Base-by-base conservation (phyloP, 2,888 invertebrate genomes). In the Apeira syringaria region DNA sequence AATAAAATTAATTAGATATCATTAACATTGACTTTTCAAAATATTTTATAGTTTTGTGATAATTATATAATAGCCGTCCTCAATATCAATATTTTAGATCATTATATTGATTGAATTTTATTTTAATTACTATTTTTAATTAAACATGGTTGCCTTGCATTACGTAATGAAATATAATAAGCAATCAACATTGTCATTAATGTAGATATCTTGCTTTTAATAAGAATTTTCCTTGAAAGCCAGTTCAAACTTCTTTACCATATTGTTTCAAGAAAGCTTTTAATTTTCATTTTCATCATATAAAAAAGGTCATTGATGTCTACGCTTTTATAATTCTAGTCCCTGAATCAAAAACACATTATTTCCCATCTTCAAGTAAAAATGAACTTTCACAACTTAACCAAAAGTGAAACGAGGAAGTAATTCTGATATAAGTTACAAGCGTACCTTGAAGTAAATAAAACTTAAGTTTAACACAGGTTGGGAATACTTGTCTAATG, bases 71-170 rank as follows among this genome's bases (percentile, higher is more conserved):
- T 70, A 62, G 74, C 75, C 74, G 76, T 82, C 76, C 74, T 35
- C n/a, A n/a, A 26, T 27, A 30, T 38, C 17, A 26, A 32, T 43
- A 37, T 42, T 46, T 50, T 49, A 45, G 50, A 45, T 53, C 46
- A 53, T 47, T n/a, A n/a, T n/a, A n/a, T n/a, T n/a, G n/a, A n/a
- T n/a, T n/a, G 61, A 53, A 20, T 41, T 65, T 64, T 56, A 48
- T 54, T 47, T 52, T 49, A 61, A 52, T 31, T 67, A 64, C n/a
- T n/a, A 55, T 66, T 61, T 44, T 34, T 41, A 52, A 49, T 51
- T 53, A 36, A 62, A 73, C 68, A 38, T 38, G 89, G 88, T 88
- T 81, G 85, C 87, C 88, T 88, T 85, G 69, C 76, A 61, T 77
- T 83, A 88, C 88, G 88, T 88, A 76, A 75, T 59, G 50, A 56